Evolutionary conservation across 2,113 vertebrate species (phyloP), one percentile per base, ranked within the genome.

Genomic region (Calidris pugnax): DNA sequence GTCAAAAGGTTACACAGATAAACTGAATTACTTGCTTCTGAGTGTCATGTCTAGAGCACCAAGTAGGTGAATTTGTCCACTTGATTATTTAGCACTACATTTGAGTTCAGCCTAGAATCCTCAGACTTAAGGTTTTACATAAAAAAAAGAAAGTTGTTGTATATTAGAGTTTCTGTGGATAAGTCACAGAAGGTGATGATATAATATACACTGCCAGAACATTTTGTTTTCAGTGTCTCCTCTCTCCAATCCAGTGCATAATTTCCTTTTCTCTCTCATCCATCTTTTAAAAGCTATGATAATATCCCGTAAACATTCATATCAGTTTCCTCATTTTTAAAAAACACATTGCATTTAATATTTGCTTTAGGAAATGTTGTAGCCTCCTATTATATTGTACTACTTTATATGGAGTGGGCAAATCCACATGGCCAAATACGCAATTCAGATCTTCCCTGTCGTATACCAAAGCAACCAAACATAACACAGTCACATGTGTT

Each of bases 251-350:
- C 67, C 53, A 53, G 37, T 83, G 84, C 50, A 41, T 77, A 63
- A 79, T 85, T 96, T 93, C 59, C 57, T 87, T 95, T 95, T 82
- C 59, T 45, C 37, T 63, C 35, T 91, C 59, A 39, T 48, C n/a
- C 18, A 9, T 87, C 35, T 83, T n/a, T 80, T 85, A 26, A 73
- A 47, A 90, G 50, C 59, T 74, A 12, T 59, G 45, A 35, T 85
- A 74, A 62, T 57, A 74, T 64, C 33, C 77, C 51, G 14, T 69
- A 84, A 94, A 62, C 12, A n/a, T 62, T 85, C 11, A 20, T 66
- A 68, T 43, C 53, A 24, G 11, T 66, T 82, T 89, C 28, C 62
- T 81, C 19, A 35, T 72, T 94, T 79, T 28, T 26, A 84, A 81
- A 66, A 51, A 56, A 4, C 39, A 59, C 6, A 8, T 35, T 50